Evolutionary conservation across 2,888 invertebrate genomes (phyloP), one percentile per base, ranked within the genome.

Genomic region (Cloeon dipterum): DNA sequence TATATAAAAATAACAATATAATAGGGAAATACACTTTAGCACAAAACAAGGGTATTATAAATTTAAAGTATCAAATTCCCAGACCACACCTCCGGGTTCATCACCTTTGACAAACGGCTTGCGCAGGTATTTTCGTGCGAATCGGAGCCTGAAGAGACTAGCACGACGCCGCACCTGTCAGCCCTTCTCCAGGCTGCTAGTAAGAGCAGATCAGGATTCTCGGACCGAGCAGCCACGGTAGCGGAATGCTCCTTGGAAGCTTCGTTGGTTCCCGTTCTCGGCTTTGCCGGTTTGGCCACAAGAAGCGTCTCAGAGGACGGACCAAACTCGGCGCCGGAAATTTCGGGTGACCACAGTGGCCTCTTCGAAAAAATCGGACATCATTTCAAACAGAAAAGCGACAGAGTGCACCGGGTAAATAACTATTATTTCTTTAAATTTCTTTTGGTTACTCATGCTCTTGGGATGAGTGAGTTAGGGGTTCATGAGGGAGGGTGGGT

Each of bases 351-450:
- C 17, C 17, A 33, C 11, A 29, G 13, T 4, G 38, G 38, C 11
- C 21, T 66, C 36, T 56, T 67, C 38, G 66, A 65, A 49, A 63
- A 52, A 46, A 54, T 65, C 40, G 62, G 64, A 40, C 61, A 58
- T 44, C 51, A 53, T 32, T 50, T 69, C 40, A 68, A 58, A 50
- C 65, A 63, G 42, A 60, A 62, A 42, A 61, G 68, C 32, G 69
- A 69, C 45, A 61, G 58, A 48, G 58, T 71, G 33, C 66, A 70
- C 44, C 65, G 67, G 70, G 71, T 71, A 68, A 48, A 23, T 23
- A n/a, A n/a, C n/a, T n/a, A n/a, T n/a, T n/a, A n/a, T n/a, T n/a
- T n/a, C n/a, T n/a, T n/a, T n/a, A n/a, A n/a, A n/a, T n/a, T n/a
- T n/a, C n/a, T n/a, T n/a, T n/a, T n/a, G n/a, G n/a, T n/a, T n/a